A percentile compares a stretch with the other conserved stretches of the same genome.
phyloP scores from a whole-genome alignment of 2,888 invertebrate genomes.

The Andricus quercusramuli region DNA sequence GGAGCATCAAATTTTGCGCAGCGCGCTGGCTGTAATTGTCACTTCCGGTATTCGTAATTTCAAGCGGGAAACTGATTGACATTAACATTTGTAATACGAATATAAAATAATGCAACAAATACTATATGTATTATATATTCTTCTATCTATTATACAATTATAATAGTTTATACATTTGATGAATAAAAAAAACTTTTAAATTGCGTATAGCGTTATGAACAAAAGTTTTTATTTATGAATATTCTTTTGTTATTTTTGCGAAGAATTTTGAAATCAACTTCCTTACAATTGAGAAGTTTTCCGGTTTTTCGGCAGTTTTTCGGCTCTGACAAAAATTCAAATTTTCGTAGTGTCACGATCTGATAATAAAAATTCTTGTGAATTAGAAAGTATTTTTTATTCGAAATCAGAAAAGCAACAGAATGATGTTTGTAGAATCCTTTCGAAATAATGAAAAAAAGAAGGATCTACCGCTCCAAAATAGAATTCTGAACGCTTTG shows the following conservation, averaged over 20 bases:
- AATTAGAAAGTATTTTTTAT: background rate
- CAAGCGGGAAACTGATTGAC: conserved; percentile 36
- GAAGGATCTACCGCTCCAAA: conserved; percentile 48
- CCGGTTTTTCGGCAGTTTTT: background rate
- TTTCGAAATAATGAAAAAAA: conserved; percentile 43
- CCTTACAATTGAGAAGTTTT: background rate
- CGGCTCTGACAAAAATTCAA: background rate
- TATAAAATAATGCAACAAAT: conserved; percentile 40
- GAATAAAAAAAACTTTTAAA: too few relatives aligned
- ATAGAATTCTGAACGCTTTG: conserved; percentile 46
- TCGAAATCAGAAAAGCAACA: background rate
- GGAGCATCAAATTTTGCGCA: conserved; percentile 61
- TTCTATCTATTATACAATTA: background rate
- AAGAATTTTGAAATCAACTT: background rate
- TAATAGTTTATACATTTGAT: too few relatives aligned
- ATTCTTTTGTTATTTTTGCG: conserved; percentile 14
- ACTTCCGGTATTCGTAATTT: conserved; percentile 45
- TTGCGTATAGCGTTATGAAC: too few relatives aligned
- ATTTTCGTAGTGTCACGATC: background rate
- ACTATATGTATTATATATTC: too few relatives aligned
- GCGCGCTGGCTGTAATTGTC: background rate
- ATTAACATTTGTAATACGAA: background rate
- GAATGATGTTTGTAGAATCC: conserved; percentile 42
- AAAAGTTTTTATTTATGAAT: background rate
- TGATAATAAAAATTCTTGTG: background rate